These are phyloP conservation scores for Apotomis capreana DNA, from an alignment of 2,888 invertebrate genomes.

Conservation along the genomic window DNA sequence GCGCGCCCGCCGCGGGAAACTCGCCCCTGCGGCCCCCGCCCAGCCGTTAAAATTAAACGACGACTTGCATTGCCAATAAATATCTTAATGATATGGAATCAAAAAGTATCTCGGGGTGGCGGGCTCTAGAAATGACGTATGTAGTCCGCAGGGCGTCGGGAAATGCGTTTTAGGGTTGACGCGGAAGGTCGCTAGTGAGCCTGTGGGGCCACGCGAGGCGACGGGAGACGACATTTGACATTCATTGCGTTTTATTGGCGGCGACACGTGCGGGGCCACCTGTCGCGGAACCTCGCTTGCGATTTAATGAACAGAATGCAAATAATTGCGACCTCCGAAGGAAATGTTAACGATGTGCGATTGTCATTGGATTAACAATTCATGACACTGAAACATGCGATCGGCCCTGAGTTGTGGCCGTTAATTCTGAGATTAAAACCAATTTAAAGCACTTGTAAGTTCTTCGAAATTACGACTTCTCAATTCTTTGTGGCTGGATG, in stretches of 20 bases:
- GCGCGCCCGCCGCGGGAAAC: conserved; percentile 64
- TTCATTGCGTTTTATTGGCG: conserved; percentile 81
- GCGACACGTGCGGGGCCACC: conserved; percentile 80
- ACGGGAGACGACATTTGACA: conserved; percentile 73
- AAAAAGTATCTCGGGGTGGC: conserved; percentile 73
- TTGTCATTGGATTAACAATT: conserved; percentile 42
- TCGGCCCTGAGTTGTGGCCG: conserved; percentile 26
- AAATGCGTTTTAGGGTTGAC: conserved; percentile 57
- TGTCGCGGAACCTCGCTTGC: conserved; percentile 76
- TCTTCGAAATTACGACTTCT: not conserved
- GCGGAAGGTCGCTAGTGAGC: conserved; percentile 51
- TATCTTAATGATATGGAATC: conserved; percentile 83
- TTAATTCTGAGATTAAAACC: conserved; percentile 18
- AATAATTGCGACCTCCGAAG: conserved; percentile 43
- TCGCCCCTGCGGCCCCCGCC: conserved; percentile 62
- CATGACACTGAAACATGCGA: conserved; percentile 38
- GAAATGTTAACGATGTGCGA: conserved; percentile 40
- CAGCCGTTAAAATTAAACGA: conserved; percentile 68
- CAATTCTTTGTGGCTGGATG: not conserved
- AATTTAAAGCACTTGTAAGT: conserved; percentile 14
- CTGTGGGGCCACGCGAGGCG: conserved; percentile 39
- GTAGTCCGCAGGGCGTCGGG: conserved; percentile 48
- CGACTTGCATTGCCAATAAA: conserved; percentile 70
- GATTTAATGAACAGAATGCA: conserved; percentile 55
- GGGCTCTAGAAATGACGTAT: conserved; percentile 59